These are phyloP conservation scores for Premnoplex brunnescens DNA, from an alignment of 2,797 vertebrate species.

Conservation along the genomic window DNA sequence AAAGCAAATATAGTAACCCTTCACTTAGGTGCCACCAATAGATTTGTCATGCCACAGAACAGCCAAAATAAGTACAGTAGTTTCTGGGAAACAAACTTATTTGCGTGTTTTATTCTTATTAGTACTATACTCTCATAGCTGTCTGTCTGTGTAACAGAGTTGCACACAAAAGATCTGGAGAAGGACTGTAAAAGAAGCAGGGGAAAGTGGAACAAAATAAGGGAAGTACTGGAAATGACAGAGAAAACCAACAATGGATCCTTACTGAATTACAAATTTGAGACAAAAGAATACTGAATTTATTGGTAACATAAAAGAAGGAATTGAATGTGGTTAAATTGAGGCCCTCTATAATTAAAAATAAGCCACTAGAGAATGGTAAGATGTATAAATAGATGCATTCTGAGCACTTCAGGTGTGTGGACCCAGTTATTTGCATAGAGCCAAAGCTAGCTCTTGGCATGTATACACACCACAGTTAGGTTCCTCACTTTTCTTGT, in stretches of 20 bases:
- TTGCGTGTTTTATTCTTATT: neutral
- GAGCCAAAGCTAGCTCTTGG: neutral
- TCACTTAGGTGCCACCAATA: neutral
- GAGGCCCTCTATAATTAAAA: neutral
- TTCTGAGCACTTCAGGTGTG: neutral
- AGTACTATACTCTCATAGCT: neutral
- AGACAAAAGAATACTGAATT: neutral
- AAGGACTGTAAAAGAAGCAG: neutral
- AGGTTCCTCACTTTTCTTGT: neutral
- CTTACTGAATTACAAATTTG: neutral
- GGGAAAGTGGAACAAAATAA: neutral
- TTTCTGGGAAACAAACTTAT: conserved; percentile 28
- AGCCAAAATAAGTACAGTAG: conserved; percentile 27
- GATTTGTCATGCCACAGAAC: neutral
- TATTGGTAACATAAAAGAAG: neutral
- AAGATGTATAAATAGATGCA: neutral
- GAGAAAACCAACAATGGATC: neutral
- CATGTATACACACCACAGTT: neutral
- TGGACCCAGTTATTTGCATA: neutral
- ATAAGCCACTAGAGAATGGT: neutral
- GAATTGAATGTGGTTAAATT: neutral
- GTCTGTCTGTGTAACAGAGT: neutral
- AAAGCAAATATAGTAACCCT: conserved; percentile 38
- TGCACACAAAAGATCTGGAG: neutral
- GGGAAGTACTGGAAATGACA: neutral